phyloP scores from a whole-genome alignment of 2,888 invertebrate species.

The Rhimphoctona megacephalus region DNA sequence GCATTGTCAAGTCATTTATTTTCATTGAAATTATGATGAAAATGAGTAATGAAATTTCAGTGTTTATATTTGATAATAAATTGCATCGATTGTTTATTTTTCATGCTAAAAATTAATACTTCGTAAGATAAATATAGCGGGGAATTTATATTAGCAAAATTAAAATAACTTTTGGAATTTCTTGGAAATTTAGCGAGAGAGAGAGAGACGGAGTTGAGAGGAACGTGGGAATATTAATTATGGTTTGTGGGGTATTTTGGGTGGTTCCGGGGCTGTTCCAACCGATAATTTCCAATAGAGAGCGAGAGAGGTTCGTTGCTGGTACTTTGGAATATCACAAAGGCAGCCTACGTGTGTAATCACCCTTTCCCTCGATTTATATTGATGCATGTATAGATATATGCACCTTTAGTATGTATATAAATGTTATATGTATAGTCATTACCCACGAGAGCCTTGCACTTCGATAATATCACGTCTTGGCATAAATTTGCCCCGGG shows the following conservation, averaged over 20 bases:
- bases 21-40: not conserved
- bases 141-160: not conserved
- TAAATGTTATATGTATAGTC: not conserved
- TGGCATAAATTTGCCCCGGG: slow-evolving; percentile 68
- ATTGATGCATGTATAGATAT: not conserved
- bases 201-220: not conserved
- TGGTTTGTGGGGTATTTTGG: slow-evolving; percentile 3
- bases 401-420: not conserved
- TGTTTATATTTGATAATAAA: not conserved
- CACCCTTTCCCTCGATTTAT: slow-evolving; percentile 36
- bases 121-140: not conserved
- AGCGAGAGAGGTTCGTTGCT: not conserved
- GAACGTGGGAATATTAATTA: slow-evolving; percentile 5
- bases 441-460: slow-evolving; percentile 52
- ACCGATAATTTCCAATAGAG: slow-evolving; percentile 36
- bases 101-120: not conserved
- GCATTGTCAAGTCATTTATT: not conserved
- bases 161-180: not conserved
- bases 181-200: not conserved
- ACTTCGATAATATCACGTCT: slow-evolving; percentile 66
- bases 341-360: slow-evolving; percentile 11
- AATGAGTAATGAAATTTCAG: not conserved
- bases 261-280: slow-evolving; percentile 30
- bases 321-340: slow-evolving; percentile 36
- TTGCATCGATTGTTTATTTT: not conserved